phyloP scores from a whole-genome alignment of 2,113 vertebrate species.

The Elaphurus davidianus region DNA sequence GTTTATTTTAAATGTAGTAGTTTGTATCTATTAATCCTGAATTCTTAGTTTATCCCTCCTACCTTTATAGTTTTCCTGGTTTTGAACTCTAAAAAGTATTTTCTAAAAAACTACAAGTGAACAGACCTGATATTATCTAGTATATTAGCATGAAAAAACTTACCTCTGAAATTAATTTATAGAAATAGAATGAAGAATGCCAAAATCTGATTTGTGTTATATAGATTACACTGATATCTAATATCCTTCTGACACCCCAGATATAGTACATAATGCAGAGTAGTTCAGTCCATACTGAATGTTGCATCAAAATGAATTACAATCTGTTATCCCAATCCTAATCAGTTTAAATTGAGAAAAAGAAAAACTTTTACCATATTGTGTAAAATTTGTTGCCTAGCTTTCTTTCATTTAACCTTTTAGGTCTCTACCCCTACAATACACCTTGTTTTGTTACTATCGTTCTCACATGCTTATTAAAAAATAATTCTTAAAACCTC shows the following conservation, averaged over 20 bases:
- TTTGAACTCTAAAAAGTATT: not conserved
- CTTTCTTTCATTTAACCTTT: not conserved
- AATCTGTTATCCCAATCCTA: not conserved
- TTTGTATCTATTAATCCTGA: not conserved
- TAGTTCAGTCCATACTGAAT: not conserved
- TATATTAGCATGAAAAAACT: not conserved
- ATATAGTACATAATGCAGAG: not conserved
- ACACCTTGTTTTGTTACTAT: not conserved
- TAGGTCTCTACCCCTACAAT: not conserved
- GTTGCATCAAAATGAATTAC: not conserved
- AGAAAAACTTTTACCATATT: not conserved
- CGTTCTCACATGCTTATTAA: not conserved
- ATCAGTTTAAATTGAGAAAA: not conserved
- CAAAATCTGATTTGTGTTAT: not conserved
- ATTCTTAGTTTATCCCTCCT: not conserved
- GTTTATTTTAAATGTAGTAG: not conserved
- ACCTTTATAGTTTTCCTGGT: not conserved
- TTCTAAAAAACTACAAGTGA: not conserved
- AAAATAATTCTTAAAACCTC: not conserved
- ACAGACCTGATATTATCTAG: not conserved
- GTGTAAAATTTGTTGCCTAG: not conserved
- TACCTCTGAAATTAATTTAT: not conserved
- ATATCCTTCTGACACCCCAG: not conserved
- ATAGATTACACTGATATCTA: not conserved
- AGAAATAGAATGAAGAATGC: not conserved